Conservation (phyloP, 1,140 invertebrate species). For the Chionoecetes opilio region DNA sequence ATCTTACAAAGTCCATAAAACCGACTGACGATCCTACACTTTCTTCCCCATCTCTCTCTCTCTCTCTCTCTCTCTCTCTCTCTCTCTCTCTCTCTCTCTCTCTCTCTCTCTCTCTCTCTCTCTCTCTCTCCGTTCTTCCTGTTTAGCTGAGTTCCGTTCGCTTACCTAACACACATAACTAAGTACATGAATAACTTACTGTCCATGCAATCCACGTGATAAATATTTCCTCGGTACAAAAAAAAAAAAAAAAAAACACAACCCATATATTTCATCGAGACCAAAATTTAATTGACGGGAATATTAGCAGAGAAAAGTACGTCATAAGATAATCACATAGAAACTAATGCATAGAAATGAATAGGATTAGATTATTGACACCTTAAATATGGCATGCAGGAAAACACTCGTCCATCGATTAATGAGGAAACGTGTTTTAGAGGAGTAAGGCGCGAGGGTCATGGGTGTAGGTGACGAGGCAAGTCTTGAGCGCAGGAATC, state of each 20-base stretch:
- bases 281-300: conserved; percentile 20
- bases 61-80: conserved; percentile 63
- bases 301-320: conserved; percentile 38
- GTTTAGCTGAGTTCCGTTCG: conserved; percentile 1
- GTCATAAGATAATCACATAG: conserved; percentile 48
- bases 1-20: conserved; percentile 77
- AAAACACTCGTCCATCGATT: neutral
- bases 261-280: neutral
- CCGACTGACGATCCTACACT: conserved; percentile 69
- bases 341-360: conserved; percentile 24
- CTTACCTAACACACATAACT: conserved; percentile 29
- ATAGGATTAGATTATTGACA: conserved; percentile 32
- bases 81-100: conserved; percentile 64
- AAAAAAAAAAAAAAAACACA: conserved; percentile 16
- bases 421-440: neutral
- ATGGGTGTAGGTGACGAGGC: neutral
- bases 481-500: neutral
- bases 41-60: conserved; percentile 63
- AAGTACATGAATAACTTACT: neutral
- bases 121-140: conserved; percentile 55
- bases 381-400: conserved; percentile 31
- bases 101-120: conserved; percentile 56
- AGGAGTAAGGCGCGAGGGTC: neutral
- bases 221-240: neutral
- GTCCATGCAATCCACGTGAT: neutral